Percentiles rank a stretch among this genome's conserved stretches.
These are phyloP conservation scores for Premnoplex brunnescens DNA, from an alignment of 2,797 vertebrate genomes.

Conservation along the genomic window DNA sequence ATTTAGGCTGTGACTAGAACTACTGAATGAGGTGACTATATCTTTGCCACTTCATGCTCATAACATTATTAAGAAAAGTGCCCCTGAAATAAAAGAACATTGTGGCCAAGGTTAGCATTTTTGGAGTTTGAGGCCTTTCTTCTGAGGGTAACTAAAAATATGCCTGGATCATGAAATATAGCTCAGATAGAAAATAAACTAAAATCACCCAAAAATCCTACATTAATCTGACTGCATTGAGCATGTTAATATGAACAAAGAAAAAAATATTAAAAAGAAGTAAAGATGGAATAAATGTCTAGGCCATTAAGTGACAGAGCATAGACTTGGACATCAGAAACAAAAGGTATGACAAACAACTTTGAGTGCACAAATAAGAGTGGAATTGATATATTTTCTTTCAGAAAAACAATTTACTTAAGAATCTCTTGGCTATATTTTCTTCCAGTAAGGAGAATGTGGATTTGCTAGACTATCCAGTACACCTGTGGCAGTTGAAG, in stretches of 20 bases:
- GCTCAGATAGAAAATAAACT: background rate
- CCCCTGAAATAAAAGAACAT: background rate
- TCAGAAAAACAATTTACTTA: background rate
- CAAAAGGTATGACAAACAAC: background rate
- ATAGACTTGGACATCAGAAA: background rate
- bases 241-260: background rate
- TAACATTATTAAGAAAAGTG: background rate
- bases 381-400: background rate
- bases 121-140: background rate
- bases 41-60: background rate
- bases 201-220: background rate
- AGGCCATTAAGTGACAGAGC: background rate
- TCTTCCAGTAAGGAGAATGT: background rate
- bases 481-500: background rate
- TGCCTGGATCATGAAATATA: background rate
- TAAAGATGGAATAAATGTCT: background rate
- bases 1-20: background rate
- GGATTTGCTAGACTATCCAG: background rate
- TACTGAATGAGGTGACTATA: background rate
- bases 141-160: background rate
- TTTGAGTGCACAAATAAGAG: background rate
- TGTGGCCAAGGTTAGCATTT: background rate
- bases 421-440: background rate
- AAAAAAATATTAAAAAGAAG: background rate
- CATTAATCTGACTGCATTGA: background rate